Conservation (phyloP, 2,888 invertebrate genomes). For the Cantharis rustica region DNA sequence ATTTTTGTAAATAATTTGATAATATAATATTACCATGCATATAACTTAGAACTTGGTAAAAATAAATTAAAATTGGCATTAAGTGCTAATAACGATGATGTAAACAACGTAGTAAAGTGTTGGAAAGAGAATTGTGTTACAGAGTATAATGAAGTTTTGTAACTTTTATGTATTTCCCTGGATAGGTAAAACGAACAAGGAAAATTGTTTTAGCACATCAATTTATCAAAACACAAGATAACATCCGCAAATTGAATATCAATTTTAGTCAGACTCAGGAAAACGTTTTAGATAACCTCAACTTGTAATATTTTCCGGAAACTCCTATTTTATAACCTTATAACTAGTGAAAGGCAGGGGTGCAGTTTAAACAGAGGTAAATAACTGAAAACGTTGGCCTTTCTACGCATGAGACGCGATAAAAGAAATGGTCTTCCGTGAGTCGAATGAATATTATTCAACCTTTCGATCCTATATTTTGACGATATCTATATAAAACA, state of each 20-base stretch:
- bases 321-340: slow-evolving; percentile 36
- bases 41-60: background rate
- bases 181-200: slow-evolving; percentile 11
- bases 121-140: slow-evolving; percentile 7
- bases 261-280: slow-evolving; percentile 23
- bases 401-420: slow-evolving; percentile 42
- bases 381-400: slow-evolving; percentile 42
- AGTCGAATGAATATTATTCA: slow-evolving; percentile 41
- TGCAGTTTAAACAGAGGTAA: slow-evolving; percentile 41
- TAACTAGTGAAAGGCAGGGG: slow-evolving; percentile 35
- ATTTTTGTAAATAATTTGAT: background rate
- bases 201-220: slow-evolving; percentile 24
- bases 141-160: slow-evolving; percentile 11
- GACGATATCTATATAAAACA: slow-evolving; percentile 43
- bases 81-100: slow-evolving; percentile 7
- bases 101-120: slow-evolving; percentile 7
- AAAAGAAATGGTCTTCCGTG: slow-evolving; percentile 44
- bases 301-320: slow-evolving; percentile 36
- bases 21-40: background rate
- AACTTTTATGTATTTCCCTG: slow-evolving; percentile 15
- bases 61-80: slow-evolving; percentile 9
- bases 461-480: slow-evolving; percentile 39
- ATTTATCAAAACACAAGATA: slow-evolving; percentile 26
- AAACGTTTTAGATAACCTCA: slow-evolving; percentile 27
- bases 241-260: slow-evolving; percentile 27